Base-by-base conservation (phyloP, 2,888 invertebrate genomes). In the Pristionchus exspectatus region DNA sequence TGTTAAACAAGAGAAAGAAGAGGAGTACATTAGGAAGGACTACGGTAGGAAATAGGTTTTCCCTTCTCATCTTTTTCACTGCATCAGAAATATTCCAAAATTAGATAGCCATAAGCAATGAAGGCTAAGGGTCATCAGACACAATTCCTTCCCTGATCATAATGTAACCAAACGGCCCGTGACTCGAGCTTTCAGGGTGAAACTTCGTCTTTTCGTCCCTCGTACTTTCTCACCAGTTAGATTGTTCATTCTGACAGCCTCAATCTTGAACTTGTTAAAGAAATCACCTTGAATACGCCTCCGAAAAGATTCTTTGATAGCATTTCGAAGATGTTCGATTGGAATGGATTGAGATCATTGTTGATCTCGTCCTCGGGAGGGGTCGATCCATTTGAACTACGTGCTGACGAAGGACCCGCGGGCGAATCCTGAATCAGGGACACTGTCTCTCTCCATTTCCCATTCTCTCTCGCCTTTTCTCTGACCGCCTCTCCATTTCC, bases 231-330 rank as follows among this genome's bases (percentile, higher is more conserved):
- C 18, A 59, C 5, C 38, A 38, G n/a, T n/a, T n/a, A n/a, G 44
- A 44, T 44, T 44, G 3, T 44, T 44, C 44, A 44, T 9, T 44
- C 44, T 44, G 56, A 56, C 56, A 56, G 56, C 12, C 14, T 5
- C 1, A 27, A n/a, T 27, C 18, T 27, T 66, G 27, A 72, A 14
- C 69, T 1, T 21, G 63, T 50, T 50, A 9, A 50, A 63, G 21
- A 21, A 44, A 50, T 59, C n/a, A 84, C 84, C 84, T 87, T 87
- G 66, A 87, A 87, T 9, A 87, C 44, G 24, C 69, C 50, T 27
- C 87, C 69, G 27, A 69, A 50, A 0, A 87, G n/a, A 27, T 69
- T 87, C 69, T 87, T 87, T 1, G 69, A 44, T 30, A 87, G n/a
- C 24, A 87, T 33, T 10, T 87, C 87, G 16, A 87, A 59, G 69